Evolutionary conservation across 2,797 vertebrate genomes (phyloP), one percentile per base, ranked within the genome.

Genomic region (Myripristis murdjan): DNA sequence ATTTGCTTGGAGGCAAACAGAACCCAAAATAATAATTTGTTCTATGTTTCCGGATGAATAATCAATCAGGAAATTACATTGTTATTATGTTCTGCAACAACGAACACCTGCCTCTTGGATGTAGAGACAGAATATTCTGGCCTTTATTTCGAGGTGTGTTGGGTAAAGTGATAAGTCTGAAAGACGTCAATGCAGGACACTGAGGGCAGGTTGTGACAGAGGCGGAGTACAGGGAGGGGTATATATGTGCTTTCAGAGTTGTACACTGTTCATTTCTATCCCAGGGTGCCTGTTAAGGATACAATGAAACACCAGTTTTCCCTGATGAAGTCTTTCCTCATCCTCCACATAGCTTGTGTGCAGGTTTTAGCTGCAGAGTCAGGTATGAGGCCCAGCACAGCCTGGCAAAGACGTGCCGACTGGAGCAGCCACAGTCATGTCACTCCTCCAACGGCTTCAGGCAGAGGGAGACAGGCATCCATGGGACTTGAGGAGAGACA

Each of bases 231-330:
- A 35, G 23, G 33, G 12, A 16, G 26, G 43, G 33, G 68, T 72
- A 68, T 49, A 68, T 49, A 72, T 51, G 37, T 47, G 18, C 11
- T 10, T 4, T 46, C 11, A 15, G 8, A 35, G 39, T 20, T 48
- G 47, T n/a, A 54, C 15, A 46, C 18, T n/a, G 4, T 33, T 35
- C 24, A 55, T 23, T 48, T 49, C 18, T n/a, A 47, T 52, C 54
- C 35, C 9, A 52, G 11, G 23, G 20, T 41, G 37, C 47, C 18
- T 57, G 1, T 28, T n/a, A 33, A 31, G 4, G 9, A 12, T 35
- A n/a, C 43, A 60, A 75, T 80, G 63, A 57, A 66, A 24, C 23
- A 26, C 37, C 24, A 18, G 24, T n/a, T 53, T 26, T 14, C 52
- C 20, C n/a, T 56, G n/a, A 52, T 35, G 7, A 80, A 67, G 48